Conservation (phyloP, 2,113 vertebrate species). For the Chaetura pelagica region DNA sequence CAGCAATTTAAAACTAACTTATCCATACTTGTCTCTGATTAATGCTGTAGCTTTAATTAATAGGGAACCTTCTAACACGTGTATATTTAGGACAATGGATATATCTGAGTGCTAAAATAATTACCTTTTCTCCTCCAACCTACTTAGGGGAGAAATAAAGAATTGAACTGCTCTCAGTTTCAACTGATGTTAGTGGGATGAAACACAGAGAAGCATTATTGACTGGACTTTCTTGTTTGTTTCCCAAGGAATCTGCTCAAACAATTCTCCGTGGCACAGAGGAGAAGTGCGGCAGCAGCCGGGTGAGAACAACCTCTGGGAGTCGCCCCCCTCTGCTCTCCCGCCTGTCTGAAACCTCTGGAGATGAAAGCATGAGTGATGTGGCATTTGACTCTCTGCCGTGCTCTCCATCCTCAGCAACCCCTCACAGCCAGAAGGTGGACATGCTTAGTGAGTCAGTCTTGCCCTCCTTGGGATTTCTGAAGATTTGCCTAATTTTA, state of each 20-base stretch:
- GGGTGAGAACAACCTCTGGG: conserved; percentile 85
- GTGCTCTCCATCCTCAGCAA: conserved; percentile 85
- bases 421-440: conserved; percentile 77
- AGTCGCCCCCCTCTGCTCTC: conserved; percentile 84
- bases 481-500: background rate
- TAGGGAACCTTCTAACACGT: background rate
- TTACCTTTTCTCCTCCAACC: background rate
- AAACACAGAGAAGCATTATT: background rate
- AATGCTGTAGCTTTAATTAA: background rate
- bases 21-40: background rate
- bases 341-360: conserved; percentile 90
- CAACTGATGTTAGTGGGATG: background rate
- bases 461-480: background rate
- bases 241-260: conserved; percentile 87
- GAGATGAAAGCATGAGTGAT: conserved; percentile 90
- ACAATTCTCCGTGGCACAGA: conserved; percentile 92
- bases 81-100: background rate
- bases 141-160: background rate
- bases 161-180: background rate
- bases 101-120: background rate
- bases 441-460: conserved; percentile 76
- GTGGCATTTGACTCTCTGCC: conserved; percentile 85
- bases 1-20: background rate
- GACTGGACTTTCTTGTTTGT: background rate
- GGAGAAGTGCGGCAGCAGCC: conserved; percentile 91